Conservation (phyloP, 2,888 invertebrate genomes). For the Sisyra nigra region DNA sequence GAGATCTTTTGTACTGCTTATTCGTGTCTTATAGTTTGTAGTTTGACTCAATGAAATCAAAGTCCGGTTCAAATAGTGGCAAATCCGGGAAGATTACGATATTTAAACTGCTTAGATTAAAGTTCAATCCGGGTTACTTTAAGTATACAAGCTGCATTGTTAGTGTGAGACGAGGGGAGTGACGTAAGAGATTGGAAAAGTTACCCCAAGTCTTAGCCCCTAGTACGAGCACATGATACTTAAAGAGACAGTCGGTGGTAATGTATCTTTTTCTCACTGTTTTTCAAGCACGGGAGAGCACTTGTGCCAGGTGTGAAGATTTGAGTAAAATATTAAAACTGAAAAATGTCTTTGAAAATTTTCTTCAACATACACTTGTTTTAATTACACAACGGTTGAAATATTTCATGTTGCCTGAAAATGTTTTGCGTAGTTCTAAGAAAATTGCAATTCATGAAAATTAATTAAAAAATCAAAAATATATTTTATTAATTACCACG, state of each 20-base stretch:
- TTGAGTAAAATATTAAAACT: not conserved
- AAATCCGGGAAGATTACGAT: conserved; percentile 9
- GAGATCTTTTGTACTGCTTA: no score
- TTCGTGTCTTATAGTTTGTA: no score
- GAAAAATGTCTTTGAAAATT: no score
- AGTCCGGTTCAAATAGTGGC: conserved; percentile 8
- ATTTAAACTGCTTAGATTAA: conserved; percentile 9
- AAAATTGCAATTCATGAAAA: no score
- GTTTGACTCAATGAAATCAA: no score
- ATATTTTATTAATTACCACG: no score
- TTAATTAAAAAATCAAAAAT: no score
- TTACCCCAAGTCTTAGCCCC: not conserved
- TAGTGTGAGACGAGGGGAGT: not conserved
- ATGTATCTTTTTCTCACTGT: conserved; percentile 4
- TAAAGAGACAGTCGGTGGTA: not conserved
- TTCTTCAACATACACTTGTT: no score
- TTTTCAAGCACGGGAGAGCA: not conserved
- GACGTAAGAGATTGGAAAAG: not conserved
- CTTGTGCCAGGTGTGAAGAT: not conserved
- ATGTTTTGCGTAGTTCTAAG: no score
- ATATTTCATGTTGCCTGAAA: no score
- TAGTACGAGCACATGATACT: conserved; percentile 1
- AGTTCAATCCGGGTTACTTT: not conserved
- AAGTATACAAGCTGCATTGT: no score
- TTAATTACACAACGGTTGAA: no score